phyloP scores from a whole-genome alignment of 2,797 vertebrate genomes.

The Eurystomus glaucurus region DNA sequence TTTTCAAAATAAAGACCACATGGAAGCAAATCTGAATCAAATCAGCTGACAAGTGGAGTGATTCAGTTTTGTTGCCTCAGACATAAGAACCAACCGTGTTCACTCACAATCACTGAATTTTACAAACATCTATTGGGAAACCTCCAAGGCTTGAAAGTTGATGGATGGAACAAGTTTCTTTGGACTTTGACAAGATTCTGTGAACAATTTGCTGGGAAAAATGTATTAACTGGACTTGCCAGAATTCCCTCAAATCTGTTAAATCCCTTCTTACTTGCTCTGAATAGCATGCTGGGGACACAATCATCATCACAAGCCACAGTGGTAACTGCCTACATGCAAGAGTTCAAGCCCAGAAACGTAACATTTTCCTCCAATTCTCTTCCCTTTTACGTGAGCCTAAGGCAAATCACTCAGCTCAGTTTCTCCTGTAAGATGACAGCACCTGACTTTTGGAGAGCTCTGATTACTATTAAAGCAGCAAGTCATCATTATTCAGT shows the following conservation, averaged over 20 bases:
- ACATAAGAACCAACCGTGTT: neutral
- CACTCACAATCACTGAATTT: neutral
- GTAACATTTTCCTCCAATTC: neutral
- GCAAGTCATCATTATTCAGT: neutral
- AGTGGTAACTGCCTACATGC: neutral
- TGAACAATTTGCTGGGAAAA: neutral
- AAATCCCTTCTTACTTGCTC: neutral
- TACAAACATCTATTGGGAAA: neutral
- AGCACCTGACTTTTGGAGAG: neutral
- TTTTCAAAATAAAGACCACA: neutral
- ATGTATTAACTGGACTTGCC: neutral
- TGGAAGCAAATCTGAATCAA: neutral
- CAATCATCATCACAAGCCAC: fast-evolving
- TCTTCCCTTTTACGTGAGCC: neutral
- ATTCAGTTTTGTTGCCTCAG: neutral
- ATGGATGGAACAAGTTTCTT: neutral
- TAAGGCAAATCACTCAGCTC: neutral
- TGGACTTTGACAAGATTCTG: neutral
- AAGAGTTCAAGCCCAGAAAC: neutral
- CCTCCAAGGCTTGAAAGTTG: neutral
- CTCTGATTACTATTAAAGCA: neutral
- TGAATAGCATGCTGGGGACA: neutral
- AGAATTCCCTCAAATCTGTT: neutral
- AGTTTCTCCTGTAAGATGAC: neutral
- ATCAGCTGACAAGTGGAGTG: neutral